Base-by-base conservation (phyloP, 2,888 invertebrate species). In the Agrotis puta region DNA sequence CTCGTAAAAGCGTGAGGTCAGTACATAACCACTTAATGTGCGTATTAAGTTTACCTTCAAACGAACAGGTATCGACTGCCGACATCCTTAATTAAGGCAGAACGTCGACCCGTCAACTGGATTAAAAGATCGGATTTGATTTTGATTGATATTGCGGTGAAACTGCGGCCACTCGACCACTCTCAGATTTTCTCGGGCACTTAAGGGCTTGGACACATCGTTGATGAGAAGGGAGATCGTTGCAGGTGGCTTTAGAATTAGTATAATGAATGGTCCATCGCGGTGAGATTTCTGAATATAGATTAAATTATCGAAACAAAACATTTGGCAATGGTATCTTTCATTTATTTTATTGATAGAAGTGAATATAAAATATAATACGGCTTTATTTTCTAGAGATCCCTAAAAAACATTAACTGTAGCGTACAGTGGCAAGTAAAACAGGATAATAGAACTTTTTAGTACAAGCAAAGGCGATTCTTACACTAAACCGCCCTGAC, bases 121-220 rank as follows among this genome's bases (percentile, higher is more conserved):
- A 92, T 93, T 93, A 93, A 90, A 92, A 92, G 86, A 91, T 91
- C 87, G 83, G 89, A 91, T 93, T 89, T 91, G 92, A 94, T 92
- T 90, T 93, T 94, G 94, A 95, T 94, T 93, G 93, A 94, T 94
- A 90, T 88, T 89, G 88, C 87, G 88, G 91, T 89, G 90, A 90
- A 90, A 91, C 88, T 73, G 85, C 75, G 85, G 88, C 88, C 89
- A 88, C 70, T 69, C 56, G 53, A 22, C 70, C 68, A 59, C 72
- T 77, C 80, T 78, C 69, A 54, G 57, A 74, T 86, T 84, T 85
- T 85, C 82, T 84, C 82, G 81, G 65, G 59, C 54, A 64, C 74
- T 64, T 77, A 80, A 81, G 73, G 64, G 70, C 64, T 50, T 73
- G 76, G 76, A 67, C 65, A 82, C 53, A 67, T 43, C 63, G 48